phyloP scores from a whole-genome alignment of 2,113 vertebrate species.

The Bufo gargarizans region DNA sequence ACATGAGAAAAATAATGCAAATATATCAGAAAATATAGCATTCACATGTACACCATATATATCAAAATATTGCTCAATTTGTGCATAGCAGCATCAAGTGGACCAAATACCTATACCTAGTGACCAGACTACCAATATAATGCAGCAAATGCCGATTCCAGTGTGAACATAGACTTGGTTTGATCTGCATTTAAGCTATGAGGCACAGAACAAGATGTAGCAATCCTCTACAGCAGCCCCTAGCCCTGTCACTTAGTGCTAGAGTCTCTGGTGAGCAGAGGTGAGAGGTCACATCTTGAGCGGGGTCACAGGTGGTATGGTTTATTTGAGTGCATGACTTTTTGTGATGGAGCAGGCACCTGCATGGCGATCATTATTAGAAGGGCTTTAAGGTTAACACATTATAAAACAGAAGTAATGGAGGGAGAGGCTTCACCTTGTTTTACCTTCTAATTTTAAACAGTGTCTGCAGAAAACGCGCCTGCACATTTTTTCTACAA shows the following conservation, averaged over 20 bases:
- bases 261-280: not conserved
- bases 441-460: constrained; percentile 3
- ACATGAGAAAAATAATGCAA: no score
- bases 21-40: no score
- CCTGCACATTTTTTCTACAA: no score
- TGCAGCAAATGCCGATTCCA: no score
- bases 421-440: not conserved
- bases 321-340: constrained; percentile 18
- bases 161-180: not conserved
- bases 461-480: not conserved
- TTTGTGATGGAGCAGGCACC: constrained; percentile 1
- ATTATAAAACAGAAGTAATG: constrained; percentile 11
- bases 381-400: constrained; percentile 7
- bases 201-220: not conserved
- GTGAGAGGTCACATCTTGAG: constrained; percentile 42
- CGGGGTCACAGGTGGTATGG: constrained; percentile 27
- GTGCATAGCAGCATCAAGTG: no score
- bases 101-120: no score
- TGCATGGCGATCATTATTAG: constrained; percentile 8
- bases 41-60: no score
- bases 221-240: not conserved
- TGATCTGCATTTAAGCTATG: not conserved
- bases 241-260: not conserved
- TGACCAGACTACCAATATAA: no score
- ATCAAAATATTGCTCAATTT: no score